Base-by-base conservation (phyloP, 1,140 invertebrate genomes). In the Episyrphus balteatus region DNA sequence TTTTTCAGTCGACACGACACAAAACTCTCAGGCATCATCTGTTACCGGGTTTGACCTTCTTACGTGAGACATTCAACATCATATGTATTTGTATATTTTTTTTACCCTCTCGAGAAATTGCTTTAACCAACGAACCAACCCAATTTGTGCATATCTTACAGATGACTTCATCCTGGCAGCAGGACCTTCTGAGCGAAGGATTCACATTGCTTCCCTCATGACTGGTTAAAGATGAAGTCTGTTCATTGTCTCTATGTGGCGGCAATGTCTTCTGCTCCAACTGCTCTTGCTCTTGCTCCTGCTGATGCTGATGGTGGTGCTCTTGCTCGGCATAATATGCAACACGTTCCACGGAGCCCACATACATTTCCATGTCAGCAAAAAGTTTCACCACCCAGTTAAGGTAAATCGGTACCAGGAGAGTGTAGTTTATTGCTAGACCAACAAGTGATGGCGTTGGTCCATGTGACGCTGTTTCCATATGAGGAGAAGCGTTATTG, bases 321-420 rank as follows among this genome's bases (percentile, higher is more conserved):
- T 26, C 3, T 8, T 26, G 21, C 21, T 62, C 58, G 15, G 62
- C 54, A 58, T 84, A 86, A 42, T 77, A 68, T 13, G 76, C 71
- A 33, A 88, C 73, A 51, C 86, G 71, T 52, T 86, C 82, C 0
- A 88, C 83, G 12, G 84, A 81, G 31, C 80, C 81, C 70, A 88
- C 80, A 58, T 85, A 84, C 72, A 83, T 82, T 66, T 88, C 84
- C 51, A 86, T 77, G 59, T 87, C 84, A 5, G 84, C 78, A 46
- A 84, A 75, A 64, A 84, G 83, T 66, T 86, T 83, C 46, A 87
- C 84, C 40, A 87, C 80, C 79, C 84, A 86, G 57, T 86, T 86
- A 36, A 89, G 73, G 67, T 87, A 89, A 54, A 85, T 80, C 14
- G 86, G 85, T 48, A 88, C 76, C 43, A 88, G 69, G 15, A 89